Percentiles rank a stretch among this genome's conserved stretches.
Conservation (phyloP, 2,797 vertebrate genomes). For the Oryzias sinensis region DNA sequence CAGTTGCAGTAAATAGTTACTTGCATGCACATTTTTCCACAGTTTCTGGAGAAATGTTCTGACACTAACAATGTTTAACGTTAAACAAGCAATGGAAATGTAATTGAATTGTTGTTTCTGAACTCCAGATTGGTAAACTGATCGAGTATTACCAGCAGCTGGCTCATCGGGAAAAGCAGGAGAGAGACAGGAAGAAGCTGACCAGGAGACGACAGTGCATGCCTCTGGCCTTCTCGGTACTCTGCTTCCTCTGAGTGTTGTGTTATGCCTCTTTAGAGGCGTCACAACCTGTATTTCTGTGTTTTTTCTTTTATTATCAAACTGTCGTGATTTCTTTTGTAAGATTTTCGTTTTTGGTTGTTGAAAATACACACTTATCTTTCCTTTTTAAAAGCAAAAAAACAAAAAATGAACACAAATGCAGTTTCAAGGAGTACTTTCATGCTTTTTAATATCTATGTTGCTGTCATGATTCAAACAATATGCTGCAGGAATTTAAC, state of each 20-base stretch:
- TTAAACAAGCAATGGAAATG: no score
- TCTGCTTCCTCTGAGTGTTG: constrained; percentile 47
- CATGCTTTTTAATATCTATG: no score
- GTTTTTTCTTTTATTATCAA: constrained; percentile 12
- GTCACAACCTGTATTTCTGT: background rate
- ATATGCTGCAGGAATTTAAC: no score
- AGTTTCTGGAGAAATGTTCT: no score
- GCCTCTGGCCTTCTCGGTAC: constrained; percentile 96
- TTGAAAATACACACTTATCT: background rate
- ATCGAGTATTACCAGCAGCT: constrained; percentile 98
- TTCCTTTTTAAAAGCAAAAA: background rate
- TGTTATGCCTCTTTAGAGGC: constrained; percentile 10
- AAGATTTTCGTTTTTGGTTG: background rate
- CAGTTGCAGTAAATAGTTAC: no score
- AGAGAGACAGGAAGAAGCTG: constrained; percentile 95
- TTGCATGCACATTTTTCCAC: no score
- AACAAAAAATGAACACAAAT: no score
- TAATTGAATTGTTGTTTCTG: background rate
- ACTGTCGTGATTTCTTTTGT: background rate
- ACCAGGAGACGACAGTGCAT: constrained; percentile 93
- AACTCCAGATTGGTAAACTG: constrained; percentile 91
- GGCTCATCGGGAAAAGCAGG: constrained; percentile 96
- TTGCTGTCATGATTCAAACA: no score
- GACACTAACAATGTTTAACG: no score
- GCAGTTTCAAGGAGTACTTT: no score